phyloP scores from a whole-genome alignment of 2,888 invertebrate species.

The Cephus nigrinus region DNA sequence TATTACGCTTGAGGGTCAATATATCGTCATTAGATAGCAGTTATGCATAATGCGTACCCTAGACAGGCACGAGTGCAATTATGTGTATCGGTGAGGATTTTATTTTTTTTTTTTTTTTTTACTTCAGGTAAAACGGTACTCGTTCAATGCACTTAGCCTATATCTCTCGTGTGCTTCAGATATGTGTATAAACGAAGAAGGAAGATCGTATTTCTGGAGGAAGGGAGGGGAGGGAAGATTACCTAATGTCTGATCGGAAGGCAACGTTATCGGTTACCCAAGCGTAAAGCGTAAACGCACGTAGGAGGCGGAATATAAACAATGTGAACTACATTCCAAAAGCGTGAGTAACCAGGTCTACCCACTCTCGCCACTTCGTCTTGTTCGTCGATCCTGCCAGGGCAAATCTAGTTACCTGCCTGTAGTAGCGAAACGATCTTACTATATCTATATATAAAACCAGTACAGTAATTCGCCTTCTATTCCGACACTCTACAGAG shows the following conservation, averaged over 20 bases:
- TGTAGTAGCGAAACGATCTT: neutral
- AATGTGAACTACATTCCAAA: conserved; percentile 50
- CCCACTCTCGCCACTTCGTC: conserved; percentile 32
- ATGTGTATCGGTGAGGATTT: neutral
- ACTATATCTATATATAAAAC: neutral
- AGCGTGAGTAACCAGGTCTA: conserved; percentile 41
- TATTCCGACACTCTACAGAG: neutral
- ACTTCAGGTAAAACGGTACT: neutral
- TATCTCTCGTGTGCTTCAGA: neutral
- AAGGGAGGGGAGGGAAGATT: neutral
- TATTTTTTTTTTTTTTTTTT: neutral
- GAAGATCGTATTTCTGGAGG: neutral
- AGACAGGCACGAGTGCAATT: neutral
- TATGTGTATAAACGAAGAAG: neutral
- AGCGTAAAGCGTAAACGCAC: conserved; percentile 21
- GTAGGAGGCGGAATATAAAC: conserved; percentile 41
- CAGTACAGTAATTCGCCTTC: neutral
- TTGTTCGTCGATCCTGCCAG: conserved; percentile 23
- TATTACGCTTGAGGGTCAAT: neutral
- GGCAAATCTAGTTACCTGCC: conserved; percentile 40
- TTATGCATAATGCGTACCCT: neutral
- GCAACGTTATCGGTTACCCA: neutral
- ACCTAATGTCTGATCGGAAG: neutral
- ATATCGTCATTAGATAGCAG: neutral
- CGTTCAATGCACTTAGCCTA: neutral